A percentile compares a stretch with the other conserved stretches of the same genome.
These are phyloP conservation scores for Larimichthys crocea DNA, from an alignment of 2,113 vertebrate genomes.

Conservation along the genomic window DNA sequence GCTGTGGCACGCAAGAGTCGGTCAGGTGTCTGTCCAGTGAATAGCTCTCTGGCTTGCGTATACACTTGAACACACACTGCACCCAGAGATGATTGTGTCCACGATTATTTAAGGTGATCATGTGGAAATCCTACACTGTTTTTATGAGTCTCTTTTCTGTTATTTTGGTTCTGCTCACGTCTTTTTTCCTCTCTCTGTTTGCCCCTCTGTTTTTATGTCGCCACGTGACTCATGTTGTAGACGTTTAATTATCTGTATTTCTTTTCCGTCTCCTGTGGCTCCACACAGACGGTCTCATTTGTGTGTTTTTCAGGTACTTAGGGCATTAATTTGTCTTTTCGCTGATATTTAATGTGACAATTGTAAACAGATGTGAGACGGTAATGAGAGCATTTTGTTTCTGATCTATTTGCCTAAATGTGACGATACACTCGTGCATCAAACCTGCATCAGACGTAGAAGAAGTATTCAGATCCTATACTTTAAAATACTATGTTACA, in stretches of 20 bases:
- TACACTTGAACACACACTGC: slow-evolving; percentile 21
- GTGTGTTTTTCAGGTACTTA: slow-evolving; percentile 26
- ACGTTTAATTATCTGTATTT: slow-evolving; percentile 25
- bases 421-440: not conserved
- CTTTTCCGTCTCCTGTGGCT: slow-evolving; percentile 23
- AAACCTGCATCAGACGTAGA: not conserved
- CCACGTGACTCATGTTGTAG: slow-evolving; percentile 20
- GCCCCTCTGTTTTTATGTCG: not conserved
- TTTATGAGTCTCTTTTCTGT: not conserved
- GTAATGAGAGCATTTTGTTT: not conserved
- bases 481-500: not conserved
- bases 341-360: slow-evolving; percentile 3
- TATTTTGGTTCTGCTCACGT: not conserved
- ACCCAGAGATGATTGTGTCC: not conserved
- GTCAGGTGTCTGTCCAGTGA: slow-evolving; percentile 17
- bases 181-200: not conserved
- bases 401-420: not conserved
- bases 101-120: not conserved
- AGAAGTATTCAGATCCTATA: not conserved
- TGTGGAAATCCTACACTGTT: not conserved
- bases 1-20: slow-evolving; percentile 1
- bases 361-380: slow-evolving; percentile 4
- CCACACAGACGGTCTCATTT: slow-evolving; percentile 11
- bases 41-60: not conserved
- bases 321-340: slow-evolving; percentile 21